These are phyloP conservation scores for Ardeotis arabs DNA, from an alignment of 2,113 vertebrate genomes.

Conservation along the genomic window DNA sequence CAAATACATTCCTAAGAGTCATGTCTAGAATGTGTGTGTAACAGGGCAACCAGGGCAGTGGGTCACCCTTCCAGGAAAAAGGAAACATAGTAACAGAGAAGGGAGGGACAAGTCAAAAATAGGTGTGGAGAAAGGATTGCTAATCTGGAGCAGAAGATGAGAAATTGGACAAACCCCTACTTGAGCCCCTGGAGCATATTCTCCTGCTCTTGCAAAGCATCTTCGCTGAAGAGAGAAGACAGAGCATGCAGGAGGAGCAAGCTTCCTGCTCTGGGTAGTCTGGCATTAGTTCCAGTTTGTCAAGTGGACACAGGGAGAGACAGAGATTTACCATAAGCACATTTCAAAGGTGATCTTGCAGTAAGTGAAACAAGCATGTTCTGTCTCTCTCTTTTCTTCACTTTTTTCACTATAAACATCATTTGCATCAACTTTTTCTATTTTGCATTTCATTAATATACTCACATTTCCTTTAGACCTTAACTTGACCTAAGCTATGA, in stretches of 20 bases:
- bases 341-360: not conserved
- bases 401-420: not conserved
- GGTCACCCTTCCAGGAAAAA: not conserved
- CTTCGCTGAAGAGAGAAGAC: not conserved
- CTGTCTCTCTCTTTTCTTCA: not conserved
- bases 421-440: not conserved
- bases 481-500: not conserved
- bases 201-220: not conserved
- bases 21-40: fast-evolving
- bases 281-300: not conserved
- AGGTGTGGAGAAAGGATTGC: not conserved
- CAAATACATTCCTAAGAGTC: not conserved
- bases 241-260: not conserved
- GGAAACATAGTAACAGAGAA: not conserved
- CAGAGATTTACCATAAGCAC: not conserved
- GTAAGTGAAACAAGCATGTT: not conserved
- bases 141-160: not conserved
- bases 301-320: not conserved
- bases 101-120: not conserved
- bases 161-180: not conserved
- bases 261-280: not conserved
- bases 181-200: not conserved
- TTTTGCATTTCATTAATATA: not conserved
- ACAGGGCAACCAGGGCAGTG: not conserved
- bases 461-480: not conserved